These are phyloP conservation scores for Oxytorus armatus DNA, from an alignment of 2,888 invertebrate species.

Conservation along the genomic window DNA sequence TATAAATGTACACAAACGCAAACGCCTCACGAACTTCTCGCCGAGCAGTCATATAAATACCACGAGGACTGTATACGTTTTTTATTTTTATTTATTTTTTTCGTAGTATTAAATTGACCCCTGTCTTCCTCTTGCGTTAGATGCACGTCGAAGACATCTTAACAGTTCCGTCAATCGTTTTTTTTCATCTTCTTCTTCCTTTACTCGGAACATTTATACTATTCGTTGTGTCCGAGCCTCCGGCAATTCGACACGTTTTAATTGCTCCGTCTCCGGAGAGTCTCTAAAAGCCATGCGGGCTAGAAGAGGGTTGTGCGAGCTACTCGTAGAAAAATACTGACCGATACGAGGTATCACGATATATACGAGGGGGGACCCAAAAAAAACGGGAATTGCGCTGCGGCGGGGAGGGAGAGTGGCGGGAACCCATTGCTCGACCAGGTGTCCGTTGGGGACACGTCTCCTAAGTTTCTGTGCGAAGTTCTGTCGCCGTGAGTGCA, in stretches of 20 bases:
- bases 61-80: conserved; percentile 69
- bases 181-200: conserved; percentile 49
- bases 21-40: conserved; percentile 33
- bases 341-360: no score
- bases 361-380: no score
- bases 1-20: conserved; percentile 15
- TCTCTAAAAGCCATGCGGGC: conserved; percentile 59
- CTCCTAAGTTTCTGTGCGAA: no score
- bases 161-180: conserved; percentile 11
- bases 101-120: conserved; percentile 73
- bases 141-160: conserved; percentile 9
- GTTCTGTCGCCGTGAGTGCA: no score
- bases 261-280: conserved; percentile 69
- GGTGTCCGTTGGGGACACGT: no score
- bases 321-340: no score
- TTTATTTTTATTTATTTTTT: conserved; percentile 59
- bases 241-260: conserved; percentile 66
- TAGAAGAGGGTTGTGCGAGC: conserved; percentile 32
- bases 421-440: no score
- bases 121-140: conserved; percentile 34
- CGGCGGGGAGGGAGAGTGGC: no score
- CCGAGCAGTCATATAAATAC: conserved; percentile 80
- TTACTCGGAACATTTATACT: no score
- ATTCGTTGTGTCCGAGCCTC: conserved; percentile 29
- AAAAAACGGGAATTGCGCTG: no score